Conservation (phyloP, 2,797 vertebrate genomes). For the Takifugu ocellatus region DNA sequence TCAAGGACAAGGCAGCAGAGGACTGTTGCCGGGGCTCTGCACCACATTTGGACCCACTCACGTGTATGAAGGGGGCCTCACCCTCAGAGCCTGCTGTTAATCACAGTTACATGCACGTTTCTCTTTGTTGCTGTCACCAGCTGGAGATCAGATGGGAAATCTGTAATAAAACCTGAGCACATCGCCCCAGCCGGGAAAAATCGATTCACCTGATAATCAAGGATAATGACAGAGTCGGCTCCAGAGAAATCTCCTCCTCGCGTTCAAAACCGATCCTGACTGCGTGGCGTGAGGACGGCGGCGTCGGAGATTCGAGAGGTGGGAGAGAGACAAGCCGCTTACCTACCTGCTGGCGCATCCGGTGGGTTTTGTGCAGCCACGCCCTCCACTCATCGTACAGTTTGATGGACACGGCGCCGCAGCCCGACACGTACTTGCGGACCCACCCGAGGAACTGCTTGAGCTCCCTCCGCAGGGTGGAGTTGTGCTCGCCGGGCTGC, state of each 20-base stretch:
- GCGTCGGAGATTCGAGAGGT: neutral
- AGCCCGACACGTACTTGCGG: slow-evolving; percentile 88
- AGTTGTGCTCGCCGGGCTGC: slow-evolving; percentile 82
- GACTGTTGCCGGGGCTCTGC: slow-evolving; percentile 31
- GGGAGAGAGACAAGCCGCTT: slow-evolving; percentile 50
- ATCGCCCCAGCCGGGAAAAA: slow-evolving; percentile 51
- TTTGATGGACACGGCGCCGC: slow-evolving; percentile 91
- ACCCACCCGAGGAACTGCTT: slow-evolving; percentile 97
- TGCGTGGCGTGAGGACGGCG: slow-evolving; percentile 13
- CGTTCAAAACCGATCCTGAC: slow-evolving; percentile 6
- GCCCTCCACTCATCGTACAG: slow-evolving; percentile 96
- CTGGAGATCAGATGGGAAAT: slow-evolving; percentile 57
- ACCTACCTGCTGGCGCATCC: slow-evolving; percentile 92
- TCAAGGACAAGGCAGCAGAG: slow-evolving; percentile 57
- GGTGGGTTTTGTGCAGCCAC: slow-evolving; percentile 93
- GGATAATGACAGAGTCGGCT: slow-evolving; percentile 39
- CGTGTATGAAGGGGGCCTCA: slow-evolving; percentile 33
- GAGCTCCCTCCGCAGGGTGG: slow-evolving; percentile 87
- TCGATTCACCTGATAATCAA: slow-evolving; percentile 64
- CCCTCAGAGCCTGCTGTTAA: slow-evolving; percentile 54
- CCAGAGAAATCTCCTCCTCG: slow-evolving; percentile 51
- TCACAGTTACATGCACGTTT: slow-evolving; percentile 53
- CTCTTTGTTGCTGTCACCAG: slow-evolving; percentile 70
- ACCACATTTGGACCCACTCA: slow-evolving; percentile 62
- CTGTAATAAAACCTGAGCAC: slow-evolving; percentile 56